Evolutionary conservation across 2,797 vertebrate genomes (phyloP).

Genomic region (Lates japonicus): DNA sequence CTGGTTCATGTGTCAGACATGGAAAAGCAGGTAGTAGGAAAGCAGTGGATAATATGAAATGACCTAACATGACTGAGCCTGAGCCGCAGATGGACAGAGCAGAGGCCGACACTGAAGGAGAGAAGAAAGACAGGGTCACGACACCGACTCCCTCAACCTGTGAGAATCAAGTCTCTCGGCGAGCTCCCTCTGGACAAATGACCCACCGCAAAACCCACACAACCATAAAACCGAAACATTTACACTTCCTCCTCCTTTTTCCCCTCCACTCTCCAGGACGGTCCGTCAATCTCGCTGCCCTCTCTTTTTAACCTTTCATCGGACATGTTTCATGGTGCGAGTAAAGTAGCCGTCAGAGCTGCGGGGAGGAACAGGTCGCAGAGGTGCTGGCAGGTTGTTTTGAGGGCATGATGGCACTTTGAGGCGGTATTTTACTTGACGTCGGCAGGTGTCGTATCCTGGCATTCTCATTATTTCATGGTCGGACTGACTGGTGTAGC

Average conservation of each 20-base stretch:
- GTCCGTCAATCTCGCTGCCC: slow-evolving; percentile 47
- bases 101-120: slow-evolving; percentile 12
- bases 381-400: slow-evolving; percentile 53
- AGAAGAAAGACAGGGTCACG: slow-evolving; percentile 40
- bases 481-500: slow-evolving; percentile 7
- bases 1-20: neutral
- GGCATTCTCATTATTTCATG: slow-evolving; percentile 19
- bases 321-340: slow-evolving; percentile 62
- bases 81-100: slow-evolving; percentile 13
- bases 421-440: slow-evolving; percentile 35
- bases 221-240: slow-evolving; percentile 8
- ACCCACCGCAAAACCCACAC: slow-evolving; percentile 3
- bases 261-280: slow-evolving; percentile 1
- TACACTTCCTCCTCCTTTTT: slow-evolving; percentile 3
- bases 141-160: slow-evolving; percentile 23
- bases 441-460: neutral
- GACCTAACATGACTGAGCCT: neutral
- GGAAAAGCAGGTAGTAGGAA: neutral
- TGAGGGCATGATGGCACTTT: slow-evolving; percentile 40
- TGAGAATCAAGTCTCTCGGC: slow-evolving; percentile 1
- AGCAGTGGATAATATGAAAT: slow-evolving; percentile 8
- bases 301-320: slow-evolving; percentile 64
- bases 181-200: slow-evolving; percentile 4
- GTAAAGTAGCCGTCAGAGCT: slow-evolving; percentile 42
- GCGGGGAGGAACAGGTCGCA: slow-evolving; percentile 41